phyloP scores from a whole-genome alignment of 1,140 invertebrate genomes.

The Sycophila sp. region DNA sequence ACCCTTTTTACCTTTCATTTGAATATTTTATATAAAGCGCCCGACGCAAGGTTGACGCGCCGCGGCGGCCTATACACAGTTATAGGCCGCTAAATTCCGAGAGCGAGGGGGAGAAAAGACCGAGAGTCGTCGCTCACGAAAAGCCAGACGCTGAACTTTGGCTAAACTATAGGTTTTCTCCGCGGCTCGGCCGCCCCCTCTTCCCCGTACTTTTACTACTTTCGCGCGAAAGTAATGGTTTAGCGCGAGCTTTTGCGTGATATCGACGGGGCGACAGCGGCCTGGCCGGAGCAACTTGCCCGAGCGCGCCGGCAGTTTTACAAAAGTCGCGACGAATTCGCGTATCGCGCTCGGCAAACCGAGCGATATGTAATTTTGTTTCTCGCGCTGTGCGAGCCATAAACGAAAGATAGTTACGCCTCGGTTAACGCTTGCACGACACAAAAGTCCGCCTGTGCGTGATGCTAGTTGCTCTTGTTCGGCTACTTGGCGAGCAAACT shows the following conservation, averaged over 20 bases:
- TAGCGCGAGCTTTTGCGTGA: not conserved
- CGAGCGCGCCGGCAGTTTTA: not conserved
- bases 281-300: not conserved
- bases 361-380: too few species aligned
- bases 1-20: slow-evolving; percentile 52
- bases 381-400: too few species aligned
- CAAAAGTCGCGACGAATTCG: not conserved
- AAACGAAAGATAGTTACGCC: too few species aligned
- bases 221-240: not conserved
- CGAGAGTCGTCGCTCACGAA: too few species aligned
- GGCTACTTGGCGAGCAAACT: too few species aligned
- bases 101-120: not conserved
- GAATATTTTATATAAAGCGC: slow-evolving; percentile 52
- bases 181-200: not conserved
- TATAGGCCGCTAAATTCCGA: slow-evolving; percentile 45
- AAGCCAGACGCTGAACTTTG: not conserved
- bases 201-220: not conserved
- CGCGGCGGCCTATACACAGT: not conserved
- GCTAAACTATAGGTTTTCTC: slow-evolving; percentile 6
- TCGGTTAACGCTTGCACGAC: too few species aligned
- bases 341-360: too few species aligned
- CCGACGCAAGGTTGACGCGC: not conserved
- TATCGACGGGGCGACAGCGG: not conserved
- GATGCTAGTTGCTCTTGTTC: too few species aligned
- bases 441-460: too few species aligned